Evolutionary conservation across 2,797 vertebrate genomes (phyloP).

Genomic region (Orestias chungarensis): DNA sequence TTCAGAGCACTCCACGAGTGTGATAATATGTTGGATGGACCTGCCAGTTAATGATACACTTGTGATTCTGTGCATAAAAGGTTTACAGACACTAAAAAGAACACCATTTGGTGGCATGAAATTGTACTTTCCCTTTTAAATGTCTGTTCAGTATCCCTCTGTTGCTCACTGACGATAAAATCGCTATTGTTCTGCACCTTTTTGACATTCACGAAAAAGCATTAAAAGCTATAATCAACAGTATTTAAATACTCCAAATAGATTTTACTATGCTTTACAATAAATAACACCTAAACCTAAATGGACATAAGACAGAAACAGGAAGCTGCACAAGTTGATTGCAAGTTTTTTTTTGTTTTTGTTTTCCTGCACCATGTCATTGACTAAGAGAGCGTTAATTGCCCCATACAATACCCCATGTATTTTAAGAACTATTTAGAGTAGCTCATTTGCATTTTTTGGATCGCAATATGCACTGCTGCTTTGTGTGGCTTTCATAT

Average conservation of each 20-base stretch:
- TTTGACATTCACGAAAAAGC: background rate
- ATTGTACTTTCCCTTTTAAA: slow-evolving; percentile 14
- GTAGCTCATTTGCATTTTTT: background rate
- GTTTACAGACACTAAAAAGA: slow-evolving; percentile 45
- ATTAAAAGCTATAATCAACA: background rate
- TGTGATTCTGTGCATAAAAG: slow-evolving; percentile 57
- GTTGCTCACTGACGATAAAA: background rate
- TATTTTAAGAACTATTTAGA: background rate
- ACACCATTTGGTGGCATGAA: slow-evolving; percentile 26
- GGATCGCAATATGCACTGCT: background rate
- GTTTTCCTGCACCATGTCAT: background rate
- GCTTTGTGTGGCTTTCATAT: background rate
- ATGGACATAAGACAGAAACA: slow-evolving; percentile 11
- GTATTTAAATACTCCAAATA: background rate
- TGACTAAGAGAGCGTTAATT: background rate
- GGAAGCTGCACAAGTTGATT: background rate
- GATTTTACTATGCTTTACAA: background rate
- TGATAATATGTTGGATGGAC: slow-evolving; percentile 63
- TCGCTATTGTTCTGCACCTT: background rate
- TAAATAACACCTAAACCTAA: background rate
- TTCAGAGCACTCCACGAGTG: slow-evolving; percentile 64
- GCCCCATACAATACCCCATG: background rate
- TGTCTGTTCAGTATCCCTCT: background rate
- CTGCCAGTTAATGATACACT: slow-evolving; percentile 66
- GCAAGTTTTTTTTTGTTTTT: background rate